These are phyloP conservation scores for Xylota segnis DNA, from an alignment of 2,888 invertebrate species.

Conservation along the genomic window DNA sequence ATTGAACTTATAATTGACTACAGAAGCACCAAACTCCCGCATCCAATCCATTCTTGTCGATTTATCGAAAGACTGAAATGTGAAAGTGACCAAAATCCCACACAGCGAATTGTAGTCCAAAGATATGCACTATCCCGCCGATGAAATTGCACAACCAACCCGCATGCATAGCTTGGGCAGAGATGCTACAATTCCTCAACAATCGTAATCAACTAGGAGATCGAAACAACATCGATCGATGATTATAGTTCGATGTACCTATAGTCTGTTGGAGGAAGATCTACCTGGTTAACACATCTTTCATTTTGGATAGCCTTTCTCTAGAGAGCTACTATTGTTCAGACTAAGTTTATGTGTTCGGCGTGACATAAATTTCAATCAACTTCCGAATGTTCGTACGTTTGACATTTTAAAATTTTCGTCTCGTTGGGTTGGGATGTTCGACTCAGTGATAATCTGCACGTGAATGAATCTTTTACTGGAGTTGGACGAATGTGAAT, in stretches of 20 bases:
- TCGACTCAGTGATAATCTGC: not conserved
- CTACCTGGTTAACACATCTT: slow-evolving; percentile 21
- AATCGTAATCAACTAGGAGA: slow-evolving; percentile 12
- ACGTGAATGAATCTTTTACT: not conserved
- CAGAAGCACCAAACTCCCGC: not conserved
- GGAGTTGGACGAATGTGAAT: not conserved
- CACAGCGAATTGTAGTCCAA: slow-evolving; percentile 9
- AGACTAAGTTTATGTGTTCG: slow-evolving; percentile 52
- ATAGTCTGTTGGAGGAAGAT: slow-evolving; percentile 30
- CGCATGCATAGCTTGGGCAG: not conserved
- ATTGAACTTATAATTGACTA: not conserved
- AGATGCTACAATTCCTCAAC: slow-evolving; percentile 3
- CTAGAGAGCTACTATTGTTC: slow-evolving; percentile 58
- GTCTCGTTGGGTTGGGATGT: not conserved
- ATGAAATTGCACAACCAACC: not conserved
- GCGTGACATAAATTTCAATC: slow-evolving; percentile 65
- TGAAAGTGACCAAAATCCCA: slow-evolving; percentile 22
- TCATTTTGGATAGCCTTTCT: slow-evolving; percentile 65
- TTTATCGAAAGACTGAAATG: not conserved
- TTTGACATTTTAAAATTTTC: slow-evolving; percentile 51
- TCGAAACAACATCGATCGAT: slow-evolving; percentile 23
- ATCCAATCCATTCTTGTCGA: not conserved
- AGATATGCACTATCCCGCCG: not conserved
- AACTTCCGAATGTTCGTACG: slow-evolving; percentile 54
- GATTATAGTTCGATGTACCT: not conserved